These are phyloP conservation scores for Orchestes rusci DNA, from an alignment of 2,888 invertebrate species.

Conservation along the genomic window DNA sequence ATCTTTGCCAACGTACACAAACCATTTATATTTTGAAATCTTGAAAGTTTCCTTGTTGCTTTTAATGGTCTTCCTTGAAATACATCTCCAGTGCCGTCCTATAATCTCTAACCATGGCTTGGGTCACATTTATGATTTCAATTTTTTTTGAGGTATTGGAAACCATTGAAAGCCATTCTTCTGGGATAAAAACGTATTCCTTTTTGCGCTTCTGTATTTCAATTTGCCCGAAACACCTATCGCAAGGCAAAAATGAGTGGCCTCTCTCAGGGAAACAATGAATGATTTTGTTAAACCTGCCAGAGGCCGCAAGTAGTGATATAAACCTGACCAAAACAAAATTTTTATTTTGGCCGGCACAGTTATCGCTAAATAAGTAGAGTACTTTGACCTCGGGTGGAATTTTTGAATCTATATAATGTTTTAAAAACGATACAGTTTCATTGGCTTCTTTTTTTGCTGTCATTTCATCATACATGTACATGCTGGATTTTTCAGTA, in stretches of 20 bases:
- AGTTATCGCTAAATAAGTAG: slow-evolving; percentile 11
- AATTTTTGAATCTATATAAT: too few relatives aligned
- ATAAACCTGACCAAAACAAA: slow-evolving; percentile 5
- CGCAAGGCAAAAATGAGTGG: slow-evolving; percentile 12
- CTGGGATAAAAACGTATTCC: slow-evolving; percentile 9
- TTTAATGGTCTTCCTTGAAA: too few relatives aligned
- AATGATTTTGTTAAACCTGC: slow-evolving; percentile 6
- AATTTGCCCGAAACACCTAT: slow-evolving; percentile 10
- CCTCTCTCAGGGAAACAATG: slow-evolving; percentile 14
- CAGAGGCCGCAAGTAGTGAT: neutral
- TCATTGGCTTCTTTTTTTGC: too few relatives aligned
- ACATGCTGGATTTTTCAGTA: too few relatives aligned
- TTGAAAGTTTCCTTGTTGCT: too few relatives aligned
- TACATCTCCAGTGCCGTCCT: too few relatives aligned
- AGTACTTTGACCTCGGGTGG: slow-evolving; percentile 1
- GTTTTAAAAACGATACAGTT: too few relatives aligned
- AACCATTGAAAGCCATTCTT: slow-evolving; percentile 12
- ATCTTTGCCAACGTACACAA: too few relatives aligned
- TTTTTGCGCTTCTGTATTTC: slow-evolving; percentile 12
- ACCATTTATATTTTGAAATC: too few relatives aligned
- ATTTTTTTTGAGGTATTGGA: slow-evolving; percentile 4
- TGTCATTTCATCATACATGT: too few relatives aligned
- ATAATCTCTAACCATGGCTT: slow-evolving; percentile 4
- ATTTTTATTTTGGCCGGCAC: slow-evolving; percentile 11
- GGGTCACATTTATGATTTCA: slow-evolving; percentile 4